phyloP scores from a whole-genome alignment of 2,888 invertebrate species.

The Norana najaformis region DNA sequence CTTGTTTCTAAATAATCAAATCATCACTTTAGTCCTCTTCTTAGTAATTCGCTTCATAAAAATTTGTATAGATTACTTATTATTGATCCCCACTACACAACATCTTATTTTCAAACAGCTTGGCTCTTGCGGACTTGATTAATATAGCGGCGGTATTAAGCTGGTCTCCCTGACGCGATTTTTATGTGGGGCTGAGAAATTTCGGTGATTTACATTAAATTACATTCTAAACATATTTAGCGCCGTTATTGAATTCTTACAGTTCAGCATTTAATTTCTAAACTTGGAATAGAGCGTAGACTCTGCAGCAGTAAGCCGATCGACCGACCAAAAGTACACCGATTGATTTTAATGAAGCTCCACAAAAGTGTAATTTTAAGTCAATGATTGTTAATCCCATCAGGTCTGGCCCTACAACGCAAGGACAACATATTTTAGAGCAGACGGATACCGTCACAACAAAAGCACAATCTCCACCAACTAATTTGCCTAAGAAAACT shows the following conservation, averaged over 20 bases:
- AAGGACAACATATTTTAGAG: conserved; percentile 13
- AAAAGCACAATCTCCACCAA: neutral
- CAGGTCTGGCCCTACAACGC: neutral
- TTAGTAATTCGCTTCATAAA: too few species aligned
- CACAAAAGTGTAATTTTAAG: neutral
- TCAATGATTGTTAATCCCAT: neutral
- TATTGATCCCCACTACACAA: neutral
- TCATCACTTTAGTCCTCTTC: neutral
- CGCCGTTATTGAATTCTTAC: neutral
- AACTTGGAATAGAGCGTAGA: neutral
- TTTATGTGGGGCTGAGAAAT: too few species aligned
- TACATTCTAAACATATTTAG: too few species aligned
- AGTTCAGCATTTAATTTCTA: neutral
- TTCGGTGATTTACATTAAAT: too few species aligned
- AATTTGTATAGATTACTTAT: too few species aligned
- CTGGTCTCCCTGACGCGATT: too few species aligned
- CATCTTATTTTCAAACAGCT: too few species aligned
- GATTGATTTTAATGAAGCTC: neutral
- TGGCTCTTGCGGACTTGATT: too few species aligned
- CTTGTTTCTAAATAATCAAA: conserved; percentile 6
- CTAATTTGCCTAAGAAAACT: neutral
- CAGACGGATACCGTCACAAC: neutral
- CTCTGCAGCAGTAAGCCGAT: neutral
- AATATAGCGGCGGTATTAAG: too few species aligned
- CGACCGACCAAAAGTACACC: neutral